Evolutionary conservation across 1,140 invertebrate genomes (phyloP).

Genomic region (Trachymyrmex cornetzi): DNA sequence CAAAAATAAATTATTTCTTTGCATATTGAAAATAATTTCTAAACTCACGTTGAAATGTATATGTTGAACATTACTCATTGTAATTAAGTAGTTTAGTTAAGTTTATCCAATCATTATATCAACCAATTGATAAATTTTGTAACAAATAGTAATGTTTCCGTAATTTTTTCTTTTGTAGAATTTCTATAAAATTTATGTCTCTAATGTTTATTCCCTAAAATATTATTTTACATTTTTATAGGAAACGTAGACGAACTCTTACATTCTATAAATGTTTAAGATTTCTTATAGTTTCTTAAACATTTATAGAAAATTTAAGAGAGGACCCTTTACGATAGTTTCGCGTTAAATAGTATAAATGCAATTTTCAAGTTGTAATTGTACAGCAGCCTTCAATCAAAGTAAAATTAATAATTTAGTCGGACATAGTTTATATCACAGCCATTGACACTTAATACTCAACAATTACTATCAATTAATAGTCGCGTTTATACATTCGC

Average conservation of each 20-base stretch:
- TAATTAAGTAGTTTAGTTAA: neutral
- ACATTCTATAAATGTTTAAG: neutral
- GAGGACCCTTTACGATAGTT: neutral
- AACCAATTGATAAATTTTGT: neutral
- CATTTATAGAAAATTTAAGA: slow-evolving; percentile 3
- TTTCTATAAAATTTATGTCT: slow-evolving; percentile 4
- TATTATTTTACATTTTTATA: slow-evolving; percentile 11
- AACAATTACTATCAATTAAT: slow-evolving; percentile 8
- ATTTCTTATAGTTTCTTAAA: slow-evolving; percentile 15
- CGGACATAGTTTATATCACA: slow-evolving; percentile 30
- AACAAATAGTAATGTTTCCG: neutral
- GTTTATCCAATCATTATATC: neutral
- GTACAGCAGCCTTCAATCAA: neutral
- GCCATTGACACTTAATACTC: slow-evolving; percentile 33
- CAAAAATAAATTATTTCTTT: slow-evolving; percentile 34
- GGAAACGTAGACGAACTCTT: neutral
- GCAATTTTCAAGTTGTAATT: slow-evolving; percentile 1
- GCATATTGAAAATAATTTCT: slow-evolving; percentile 2
- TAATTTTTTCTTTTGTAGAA: neutral
- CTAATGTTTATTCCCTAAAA: neutral
- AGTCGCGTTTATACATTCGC: neutral
- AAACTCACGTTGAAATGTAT: neutral
- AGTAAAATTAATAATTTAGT: slow-evolving; percentile 25
- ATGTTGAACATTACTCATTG: neutral
- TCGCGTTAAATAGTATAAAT: neutral